Evolutionary conservation across 1,140 invertebrate species (phyloP), one percentile per base, ranked within the genome.

Genomic region (Drosophila ercepeae): DNA sequence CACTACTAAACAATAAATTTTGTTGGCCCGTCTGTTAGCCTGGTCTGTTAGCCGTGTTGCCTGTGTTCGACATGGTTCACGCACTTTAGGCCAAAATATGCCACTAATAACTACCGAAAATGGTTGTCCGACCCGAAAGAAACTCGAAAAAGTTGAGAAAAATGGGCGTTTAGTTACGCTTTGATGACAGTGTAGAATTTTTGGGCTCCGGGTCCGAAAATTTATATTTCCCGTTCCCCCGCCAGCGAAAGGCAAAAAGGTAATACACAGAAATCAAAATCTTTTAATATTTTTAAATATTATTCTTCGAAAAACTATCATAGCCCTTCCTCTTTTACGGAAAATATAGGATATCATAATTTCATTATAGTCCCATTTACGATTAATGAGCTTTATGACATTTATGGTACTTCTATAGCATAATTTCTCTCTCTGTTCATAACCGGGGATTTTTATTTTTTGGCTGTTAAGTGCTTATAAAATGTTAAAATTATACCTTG

Each of bases 111-210:
- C 82, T 81, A 88, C 83, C 82, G 82, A 86, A 86, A 86, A 86
- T 86, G 81, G 73, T 60, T 64, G 68, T 58, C 39, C 57, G 59
- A 36, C 46, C 59, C 60, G 36, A 65, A 64, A 67, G 34, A 65
- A 42, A 67, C 59, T 76, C 65, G 50, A 76, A 59, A 60, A 64
- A 83, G 81, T 78, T 77, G 83, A 89, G 84, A 89, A 89, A 89
- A 89, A 89, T 89, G 84, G 83, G 83, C 83, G 83, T 89, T 89
- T 89, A 89, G 83, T 89, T 89, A 89, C 83, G 83, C 83, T 89
- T 89, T 89, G 83, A 89, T 89, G 83, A 89, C 83, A 89, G 83
- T 89, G 83, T 89, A 88, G 83, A 88, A 89, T 76, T 67, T 67
- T 58, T 54, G 49, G 59, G 45, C 36, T 23, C 59, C 63, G 59